phyloP scores from a whole-genome alignment of 2,113 vertebrate species.

The Stegastes partitus region DNA sequence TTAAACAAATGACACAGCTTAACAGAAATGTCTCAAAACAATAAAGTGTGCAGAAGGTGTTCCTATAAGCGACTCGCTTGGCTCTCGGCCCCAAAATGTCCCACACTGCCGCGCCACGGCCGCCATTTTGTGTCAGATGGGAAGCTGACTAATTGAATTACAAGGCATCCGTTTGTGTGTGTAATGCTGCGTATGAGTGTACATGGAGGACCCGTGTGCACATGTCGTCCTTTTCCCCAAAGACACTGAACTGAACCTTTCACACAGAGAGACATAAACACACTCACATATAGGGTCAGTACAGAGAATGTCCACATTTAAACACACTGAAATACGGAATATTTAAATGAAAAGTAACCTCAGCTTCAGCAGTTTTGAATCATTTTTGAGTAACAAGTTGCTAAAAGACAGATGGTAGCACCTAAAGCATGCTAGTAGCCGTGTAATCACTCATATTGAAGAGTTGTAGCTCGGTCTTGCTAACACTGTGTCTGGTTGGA shows the following conservation, averaged over 20 bases:
- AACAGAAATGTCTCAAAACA: neutral
- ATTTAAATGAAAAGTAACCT: too few relatives aligned
- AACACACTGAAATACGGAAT: too few relatives aligned
- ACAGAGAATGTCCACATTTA: too few relatives aligned
- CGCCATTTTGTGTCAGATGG: slow-evolving; percentile 81
- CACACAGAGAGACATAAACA: neutral
- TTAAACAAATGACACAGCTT: neutral
- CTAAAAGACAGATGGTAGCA: too few relatives aligned
- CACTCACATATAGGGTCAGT: neutral
- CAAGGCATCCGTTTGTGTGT: slow-evolving; percentile 45
- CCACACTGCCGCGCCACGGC: slow-evolving; percentile 36
- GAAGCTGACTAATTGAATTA: slow-evolving; percentile 68
- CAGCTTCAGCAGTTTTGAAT: too few relatives aligned
- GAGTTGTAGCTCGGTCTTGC: neutral
- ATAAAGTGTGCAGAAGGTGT: neutral
- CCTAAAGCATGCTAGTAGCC: too few relatives aligned
- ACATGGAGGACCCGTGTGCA: neutral
- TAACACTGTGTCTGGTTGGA: neutral
- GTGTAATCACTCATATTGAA: neutral
- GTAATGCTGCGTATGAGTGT: slow-evolving; percentile 25
- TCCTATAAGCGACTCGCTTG: slow-evolving; percentile 37
- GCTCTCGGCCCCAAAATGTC: slow-evolving; percentile 51
- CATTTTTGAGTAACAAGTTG: too few relatives aligned
- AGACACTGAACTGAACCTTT: neutral
- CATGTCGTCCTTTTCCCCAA: slow-evolving; percentile 3